phyloP scores from a whole-genome alignment of 2,113 vertebrate genomes.

The Anhinga anhinga region DNA sequence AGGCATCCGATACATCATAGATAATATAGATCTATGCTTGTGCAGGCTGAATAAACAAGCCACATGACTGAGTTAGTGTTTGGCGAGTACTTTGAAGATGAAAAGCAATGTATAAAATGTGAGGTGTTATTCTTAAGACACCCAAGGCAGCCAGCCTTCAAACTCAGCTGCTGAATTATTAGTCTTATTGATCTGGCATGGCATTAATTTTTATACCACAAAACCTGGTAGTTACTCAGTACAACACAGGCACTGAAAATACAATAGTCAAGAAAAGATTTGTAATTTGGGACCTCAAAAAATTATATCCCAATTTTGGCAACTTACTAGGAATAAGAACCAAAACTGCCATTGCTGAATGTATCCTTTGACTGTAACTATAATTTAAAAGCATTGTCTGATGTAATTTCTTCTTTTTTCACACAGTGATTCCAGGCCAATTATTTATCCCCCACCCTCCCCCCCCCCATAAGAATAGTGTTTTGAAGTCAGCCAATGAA shows the following conservation, averaged over 20 bases:
- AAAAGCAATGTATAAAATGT: background rate
- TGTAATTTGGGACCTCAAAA: background rate
- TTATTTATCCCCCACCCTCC: slow-evolving; percentile 41
- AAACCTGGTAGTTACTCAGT: background rate
- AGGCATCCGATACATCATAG: background rate
- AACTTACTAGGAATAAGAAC: background rate
- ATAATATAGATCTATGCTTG: background rate
- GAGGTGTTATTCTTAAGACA: slow-evolving; percentile 31
- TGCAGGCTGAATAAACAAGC: background rate
- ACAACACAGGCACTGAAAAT: background rate
- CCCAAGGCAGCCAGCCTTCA: background rate
- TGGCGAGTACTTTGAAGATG: background rate
- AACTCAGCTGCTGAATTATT: slow-evolving; percentile 53
- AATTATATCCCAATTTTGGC: background rate
- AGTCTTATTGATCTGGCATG: slow-evolving; percentile 42
- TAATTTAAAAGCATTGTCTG: background rate
- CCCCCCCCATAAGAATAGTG: slow-evolving; percentile 49
- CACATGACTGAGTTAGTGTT: background rate
- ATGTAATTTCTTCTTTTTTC: slow-evolving; percentile 44
- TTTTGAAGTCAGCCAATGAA: slow-evolving; percentile 82
- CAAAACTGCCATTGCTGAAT: background rate
- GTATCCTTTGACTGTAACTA: slow-evolving; percentile 51
- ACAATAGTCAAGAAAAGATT: background rate
- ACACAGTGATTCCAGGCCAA: slow-evolving; percentile 38
- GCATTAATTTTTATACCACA: slow-evolving; percentile 12